phyloP scores from a whole-genome alignment of 1,140 invertebrate genomes.

The Zophobas atratus region DNA sequence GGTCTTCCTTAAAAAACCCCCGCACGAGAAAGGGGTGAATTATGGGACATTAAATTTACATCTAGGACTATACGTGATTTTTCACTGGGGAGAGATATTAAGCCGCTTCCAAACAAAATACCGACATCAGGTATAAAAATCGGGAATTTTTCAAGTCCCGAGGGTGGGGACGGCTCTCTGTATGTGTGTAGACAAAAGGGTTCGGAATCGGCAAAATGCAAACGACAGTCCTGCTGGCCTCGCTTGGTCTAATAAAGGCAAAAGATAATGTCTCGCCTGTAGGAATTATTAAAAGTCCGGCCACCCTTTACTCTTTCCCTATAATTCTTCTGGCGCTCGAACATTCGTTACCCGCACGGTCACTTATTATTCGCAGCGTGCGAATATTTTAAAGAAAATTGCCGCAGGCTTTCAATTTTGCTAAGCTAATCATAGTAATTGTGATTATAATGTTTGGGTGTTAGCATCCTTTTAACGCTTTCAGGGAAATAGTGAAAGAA shows the following conservation, averaged over 20 bases:
- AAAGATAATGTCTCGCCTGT: constrained; percentile 55
- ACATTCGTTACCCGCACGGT: constrained; percentile 40
- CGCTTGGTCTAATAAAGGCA: constrained; percentile 43
- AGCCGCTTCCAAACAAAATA: constrained; percentile 37
- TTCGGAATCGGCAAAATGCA: constrained; percentile 48
- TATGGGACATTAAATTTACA: constrained; percentile 53
- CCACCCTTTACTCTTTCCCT: constrained; percentile 58
- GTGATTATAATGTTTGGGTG: no score
- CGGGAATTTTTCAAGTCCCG: neutral
- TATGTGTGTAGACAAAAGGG: constrained; percentile 11
- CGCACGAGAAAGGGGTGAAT: constrained; percentile 31
- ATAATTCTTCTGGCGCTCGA: constrained; percentile 58
- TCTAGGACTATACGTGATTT: constrained; percentile 51
- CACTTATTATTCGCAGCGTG: constrained; percentile 31
- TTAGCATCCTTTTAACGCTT: no score
- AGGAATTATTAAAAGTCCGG: constrained; percentile 59
- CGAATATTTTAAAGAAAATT: neutral
- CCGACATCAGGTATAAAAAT: constrained; percentile 37
- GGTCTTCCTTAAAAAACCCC: constrained; percentile 16
- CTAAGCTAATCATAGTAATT: no score
- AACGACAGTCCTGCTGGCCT: constrained; percentile 43
- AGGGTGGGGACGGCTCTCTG: neutral
- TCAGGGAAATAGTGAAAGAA: no score
- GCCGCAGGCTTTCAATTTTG: no score
- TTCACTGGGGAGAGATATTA: constrained; percentile 43